Base-by-base conservation (phyloP, 1,140 invertebrate species). In the Drosophila ananassae region DNA sequence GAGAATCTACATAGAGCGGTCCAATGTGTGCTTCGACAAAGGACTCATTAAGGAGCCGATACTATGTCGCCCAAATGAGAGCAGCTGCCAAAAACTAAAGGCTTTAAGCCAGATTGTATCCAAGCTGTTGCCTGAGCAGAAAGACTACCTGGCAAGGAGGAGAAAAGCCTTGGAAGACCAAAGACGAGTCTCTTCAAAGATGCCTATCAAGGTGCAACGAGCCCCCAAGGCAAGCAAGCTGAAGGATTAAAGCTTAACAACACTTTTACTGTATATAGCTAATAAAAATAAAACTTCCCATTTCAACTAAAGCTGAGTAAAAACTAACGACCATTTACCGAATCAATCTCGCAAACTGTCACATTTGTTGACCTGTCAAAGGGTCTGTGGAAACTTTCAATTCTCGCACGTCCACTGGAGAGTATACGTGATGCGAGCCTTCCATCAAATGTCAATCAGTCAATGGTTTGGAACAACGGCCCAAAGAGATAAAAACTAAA, bases 371-470 rank as follows among this genome's bases (percentile, higher is more conserved):
- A 57, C 60, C 53, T 47, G 46, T 28, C 47, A 67, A 52, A 32
- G 66, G 41, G 41, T 57, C 17, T 21, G 32, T 17, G 48, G 51
- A 51, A 74, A 53, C 51, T 74, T 74, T 74, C 59, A 64, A 48
- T 64, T 74, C 52, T 41, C 39, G 52, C 72, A 64, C 72, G 72
- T 74, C 59, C 71, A 53, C 53, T 13, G 34, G 60, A 67, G 56
- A 56, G 69, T 47, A 57, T 75, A 74, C 72, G 71, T 74, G 72
- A 74, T 74, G 71, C 54, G 60, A 48, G 48, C 71, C 60, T 74
- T 74, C 72, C 71, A 74, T 74, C 59, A 74, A 74, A 74, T 64
- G 54, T 75, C 71, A 71, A 74, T 74, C 72, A 74, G 52, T 74
- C 59, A 74, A 64, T 75, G 55, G 53, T 37, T 66, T 66, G 52